Evolutionary conservation across 2,888 invertebrate genomes (phyloP), one percentile per base, ranked within the genome.

Genomic region (Pammene fasciana): DNA sequence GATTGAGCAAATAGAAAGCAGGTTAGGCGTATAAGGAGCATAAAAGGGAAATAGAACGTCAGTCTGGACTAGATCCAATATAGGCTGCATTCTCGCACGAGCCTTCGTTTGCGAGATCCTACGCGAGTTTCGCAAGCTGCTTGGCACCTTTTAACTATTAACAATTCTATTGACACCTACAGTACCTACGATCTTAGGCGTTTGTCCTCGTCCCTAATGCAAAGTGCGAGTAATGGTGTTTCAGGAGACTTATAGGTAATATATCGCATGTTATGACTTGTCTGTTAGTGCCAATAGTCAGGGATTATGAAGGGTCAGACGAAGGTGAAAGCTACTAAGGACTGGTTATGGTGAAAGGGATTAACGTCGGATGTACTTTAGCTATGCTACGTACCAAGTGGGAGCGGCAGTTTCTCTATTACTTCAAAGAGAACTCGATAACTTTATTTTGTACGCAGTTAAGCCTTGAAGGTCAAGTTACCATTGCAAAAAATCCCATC

Each of bases 111-210:
- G 71, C 74, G 71, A 70, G 74, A 79, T 80, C 84, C 83, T 78
- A 86, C 84, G 77, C 81, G 67, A 72, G 73, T 86, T 79, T 82
- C 81, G 78, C 79, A 87, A 86, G 73, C 79, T 75, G 77, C 45
- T 59, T 66, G 72, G 72, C 78, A 78, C 84, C 83, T 82, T 83
- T 84, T 84, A 78, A 83, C 76, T 76, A 86, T 86, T 86, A 81
- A 84, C 84, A 81, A 84, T 82, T 84, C 83, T 77, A 85, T 79
- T 74, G 74, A 79, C 82, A 79, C 82, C 82, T 79, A 83, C 81
- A 72, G 71, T 54, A 71, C 54, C 71, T 61, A 70, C 46, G 50
- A 55, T 66, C 64, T 65, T 48, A 55, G 65, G 34, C 43, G 52
- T 64, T 61, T 54, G 65, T 52, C 60, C 65, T 65, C 54, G 65